Base-by-base conservation (phyloP, 2,888 invertebrate genomes). In the Pyrrhosoma nymphula region DNA sequence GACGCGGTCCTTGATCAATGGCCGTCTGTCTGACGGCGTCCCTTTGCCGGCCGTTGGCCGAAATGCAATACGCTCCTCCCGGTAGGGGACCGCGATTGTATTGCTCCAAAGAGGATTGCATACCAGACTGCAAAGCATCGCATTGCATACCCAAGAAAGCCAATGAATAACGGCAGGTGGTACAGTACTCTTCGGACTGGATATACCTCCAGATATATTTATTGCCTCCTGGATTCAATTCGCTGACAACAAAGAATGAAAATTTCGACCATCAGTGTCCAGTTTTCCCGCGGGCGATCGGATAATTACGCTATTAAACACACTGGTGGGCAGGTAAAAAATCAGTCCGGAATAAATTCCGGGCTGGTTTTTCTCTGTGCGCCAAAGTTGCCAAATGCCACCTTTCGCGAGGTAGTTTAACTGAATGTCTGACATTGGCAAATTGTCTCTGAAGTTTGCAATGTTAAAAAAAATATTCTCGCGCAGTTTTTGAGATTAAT, bases 1-100 rank as follows among this genome's bases (percentile, higher is more conserved):
- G 91, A 39, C 91, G 63, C 39, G 93, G 69, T 69, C 47, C 93
- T 93, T 93, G 69, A 93, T 93, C 93, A 93, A 93, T 69, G 63
- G 93, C 55, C 93, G 69, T 47, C 91, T 63, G 35, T 56, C 56
- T 56, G 30, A 23, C 82, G 82, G 82, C 82, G 82, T 35, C 82
- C 35, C 82, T 82, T 82, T 82, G 82, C 82, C 82, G 82, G 82
- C 35, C 82, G 82, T 35, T 82, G 82, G 82, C 82, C 82, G 35
- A 82, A 82, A 82, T 82, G 82, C 35, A 8, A 69, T 60, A 3
- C 35, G 4, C 35, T 35, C 26, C 14, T 30, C 82, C 26, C 30
- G 30, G 82, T 35, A 35, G 82, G 82, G 82, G 69, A n/a, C n/a
- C 26, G 82, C 69, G 82, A 82, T 82, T 82, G 82, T 82, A 35